These are phyloP conservation scores for Pogonognathellus flavescens DNA, from an alignment of 1,140 invertebrate species.

Conservation along the genomic window DNA sequence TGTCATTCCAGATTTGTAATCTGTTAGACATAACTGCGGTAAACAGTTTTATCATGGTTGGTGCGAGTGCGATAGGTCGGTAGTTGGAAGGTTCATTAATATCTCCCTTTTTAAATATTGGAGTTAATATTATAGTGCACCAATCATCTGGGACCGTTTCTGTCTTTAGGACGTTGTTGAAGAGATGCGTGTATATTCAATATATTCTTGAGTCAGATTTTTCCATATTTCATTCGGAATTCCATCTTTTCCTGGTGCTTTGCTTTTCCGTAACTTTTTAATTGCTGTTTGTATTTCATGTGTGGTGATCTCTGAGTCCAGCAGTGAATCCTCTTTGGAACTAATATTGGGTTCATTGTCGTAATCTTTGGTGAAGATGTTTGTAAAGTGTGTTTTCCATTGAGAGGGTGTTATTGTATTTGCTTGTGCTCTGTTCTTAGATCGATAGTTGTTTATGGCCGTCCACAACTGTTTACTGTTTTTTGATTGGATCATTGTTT, in stretches of 20 bases:
- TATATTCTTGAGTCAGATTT: neutral
- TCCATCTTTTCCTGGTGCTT: neutral
- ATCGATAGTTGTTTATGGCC: neutral
- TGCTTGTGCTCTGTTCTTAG: neutral
- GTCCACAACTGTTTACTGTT: neutral
- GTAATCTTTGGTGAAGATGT: too few species aligned
- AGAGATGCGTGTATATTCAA: neutral
- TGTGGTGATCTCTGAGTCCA: neutral
- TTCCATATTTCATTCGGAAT: neutral
- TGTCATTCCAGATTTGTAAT: conserved; percentile 60
- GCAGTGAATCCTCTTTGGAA: too few species aligned
- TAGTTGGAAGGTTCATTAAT: conserved; percentile 65
- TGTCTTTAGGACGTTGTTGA: neutral
- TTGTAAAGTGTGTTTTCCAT: neutral
- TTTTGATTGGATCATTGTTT: neutral
- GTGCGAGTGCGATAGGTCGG: conserved; percentile 67
- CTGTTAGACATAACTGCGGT: conserved; percentile 64
- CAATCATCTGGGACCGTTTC: neutral
- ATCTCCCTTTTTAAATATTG: conserved; percentile 67
- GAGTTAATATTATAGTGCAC: conserved; percentile 43
- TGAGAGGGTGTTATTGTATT: too few species aligned
- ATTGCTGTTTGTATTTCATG: neutral
- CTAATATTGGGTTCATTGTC: too few species aligned
- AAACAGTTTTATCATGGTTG: conserved; percentile 66
- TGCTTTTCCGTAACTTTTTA: neutral